Evolutionary conservation across 2,888 invertebrate genomes (phyloP), one percentile per base, ranked within the genome.

Genomic region (Megamerina dolium): DNA sequence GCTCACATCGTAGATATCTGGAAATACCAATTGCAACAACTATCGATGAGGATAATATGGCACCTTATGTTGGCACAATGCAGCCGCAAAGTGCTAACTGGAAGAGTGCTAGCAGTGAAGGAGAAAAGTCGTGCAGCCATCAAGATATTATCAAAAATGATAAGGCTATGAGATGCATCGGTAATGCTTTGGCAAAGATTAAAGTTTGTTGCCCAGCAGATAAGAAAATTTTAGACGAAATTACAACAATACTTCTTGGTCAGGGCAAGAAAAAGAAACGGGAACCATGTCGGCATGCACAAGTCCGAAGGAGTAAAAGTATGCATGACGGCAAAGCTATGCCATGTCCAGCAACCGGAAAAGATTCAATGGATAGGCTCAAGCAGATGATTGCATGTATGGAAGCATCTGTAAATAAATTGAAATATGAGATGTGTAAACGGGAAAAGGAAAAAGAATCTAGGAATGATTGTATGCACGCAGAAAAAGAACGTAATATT

Each of bases 41-140:
- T 5, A 54, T 68, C 17, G 68, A 68, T 27, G 70, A 70, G 33
- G 69, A 69, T 23, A 56, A 59, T 3, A 52, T 61, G 34, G 52
- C 60, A 29, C 55, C 62, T 0, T 59, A 56, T 20, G 43, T 43
- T 16, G 52, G 41, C 9, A 26, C 52, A 17, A 39, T 50, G 14
- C 51, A 44, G 14, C 32, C 32, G 1, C 42, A 38, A 21, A 5
- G 33, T 2, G 10, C 17, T 3, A 37, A 38, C 13, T 48, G 46
- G 34, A 45, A 49, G 41, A 45, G 37, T 6, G 47, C 46, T 4
- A 43, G 46, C 19, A 53, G 50, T 37, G 54, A 50, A 34, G 20
- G 42, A 2, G 44, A 47, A 14, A 48, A 33, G 29, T 33, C 40
- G 1, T 37, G 19, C 31, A 27, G 30, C 5, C 27, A 14, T n/a